These are phyloP conservation scores for Drosophila murphyi DNA, from an alignment of 1,140 invertebrate genomes.

Conservation along the genomic window DNA sequence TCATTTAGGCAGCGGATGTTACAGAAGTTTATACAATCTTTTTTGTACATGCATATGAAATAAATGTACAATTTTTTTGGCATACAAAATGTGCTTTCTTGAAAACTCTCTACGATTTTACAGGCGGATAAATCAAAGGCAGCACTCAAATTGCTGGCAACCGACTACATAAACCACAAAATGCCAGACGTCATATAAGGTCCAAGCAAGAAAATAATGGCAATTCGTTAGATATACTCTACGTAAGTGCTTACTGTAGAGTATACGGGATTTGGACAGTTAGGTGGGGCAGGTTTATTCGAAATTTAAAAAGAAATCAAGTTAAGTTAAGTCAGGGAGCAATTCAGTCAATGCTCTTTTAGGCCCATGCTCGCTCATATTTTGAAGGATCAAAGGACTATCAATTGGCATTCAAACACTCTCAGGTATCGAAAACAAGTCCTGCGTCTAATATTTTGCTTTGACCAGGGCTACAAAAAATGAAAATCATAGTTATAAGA, in stretches of 20 bases:
- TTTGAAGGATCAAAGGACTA: no score
- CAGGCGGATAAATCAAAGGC: conserved; percentile 11
- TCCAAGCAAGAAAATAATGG: not conserved
- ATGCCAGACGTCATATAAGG: conserved; percentile 21
- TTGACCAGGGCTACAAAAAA: no score
- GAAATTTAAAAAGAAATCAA: no score
- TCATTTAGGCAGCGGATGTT: conserved; percentile 61
- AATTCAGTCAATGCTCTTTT: no score
- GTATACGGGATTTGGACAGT: no score
- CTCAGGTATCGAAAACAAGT: no score
- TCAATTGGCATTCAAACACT: no score
- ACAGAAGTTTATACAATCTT: conserved; percentile 42
- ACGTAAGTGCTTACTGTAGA: not conserved
- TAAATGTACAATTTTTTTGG: conserved; percentile 25
- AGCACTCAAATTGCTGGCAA: not conserved
- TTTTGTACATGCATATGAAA: conserved; percentile 40
- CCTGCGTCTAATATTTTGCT: no score
- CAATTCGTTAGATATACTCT: conserved; percentile 6
- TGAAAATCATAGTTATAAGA: no score
- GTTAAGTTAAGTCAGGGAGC: no score
- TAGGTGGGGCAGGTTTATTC: no score
- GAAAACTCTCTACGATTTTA: not conserved
- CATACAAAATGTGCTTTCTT: not conserved
- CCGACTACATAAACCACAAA: conserved; percentile 11
- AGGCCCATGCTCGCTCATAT: no score